Evolutionary conservation across 1,140 invertebrate species (phyloP), one percentile per base, ranked within the genome.

Genomic region (Helicoverpa zea): DNA sequence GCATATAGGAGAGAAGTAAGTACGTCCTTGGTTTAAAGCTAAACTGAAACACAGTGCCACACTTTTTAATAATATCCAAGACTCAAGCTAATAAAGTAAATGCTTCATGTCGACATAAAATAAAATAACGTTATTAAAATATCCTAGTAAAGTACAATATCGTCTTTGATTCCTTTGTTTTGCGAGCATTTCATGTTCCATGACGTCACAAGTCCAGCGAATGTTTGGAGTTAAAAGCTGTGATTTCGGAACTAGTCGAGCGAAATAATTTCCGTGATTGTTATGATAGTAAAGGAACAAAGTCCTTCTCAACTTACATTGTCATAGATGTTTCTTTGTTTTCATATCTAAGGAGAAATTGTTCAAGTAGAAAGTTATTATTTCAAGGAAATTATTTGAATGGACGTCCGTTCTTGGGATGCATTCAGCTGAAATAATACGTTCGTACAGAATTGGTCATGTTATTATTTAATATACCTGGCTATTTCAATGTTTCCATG

Each of bases 191-290:
- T 23, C 10, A 43, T 68, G 64, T 16, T 18, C 64, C 49, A 18
- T 68, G 16, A 68, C 43, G 43, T 68, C 43, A 47, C 30, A 49
- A 16, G 43, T 68, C 43, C 2, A 49, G 64, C 47, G 18, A 49
- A 43, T 18, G 64, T 49, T 68, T 49, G 43, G 64, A 68, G n/a
- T 49, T 68, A 68, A 68, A 68, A 49, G 43, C 64, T 49, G 49
- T 16, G 43, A 16, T 16, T 61, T 29, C 9, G 2, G 5, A 16
- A 49, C 64, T 68, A 68, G 14, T 49, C 35, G 18, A 68, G 64
- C 49, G 64, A 23, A 68, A 49, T 68, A 49, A 68, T 68, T 68
- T 43, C 12, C 49, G 16, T 16, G 9, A 49, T 49, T 43, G 16
- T 49, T 68, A 23, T 49, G 64, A 68, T 68, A 49, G 47, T 68